These are phyloP conservation scores for Ameiurus melas DNA, from an alignment of 2,113 vertebrate genomes.

Conservation along the genomic window DNA sequence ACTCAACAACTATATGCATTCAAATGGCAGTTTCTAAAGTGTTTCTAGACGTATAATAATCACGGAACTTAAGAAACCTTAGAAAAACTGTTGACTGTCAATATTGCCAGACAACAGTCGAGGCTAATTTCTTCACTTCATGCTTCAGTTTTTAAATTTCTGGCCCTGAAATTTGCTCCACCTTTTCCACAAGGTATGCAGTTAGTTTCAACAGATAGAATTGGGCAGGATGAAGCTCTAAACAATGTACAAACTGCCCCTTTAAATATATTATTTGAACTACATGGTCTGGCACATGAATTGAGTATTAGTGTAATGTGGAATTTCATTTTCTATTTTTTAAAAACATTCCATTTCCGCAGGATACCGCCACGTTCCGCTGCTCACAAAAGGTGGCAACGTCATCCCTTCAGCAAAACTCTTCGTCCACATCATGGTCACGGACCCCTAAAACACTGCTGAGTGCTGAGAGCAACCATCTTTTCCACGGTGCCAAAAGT, in stretches of 20 bases:
- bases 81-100: neutral
- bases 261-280: neutral
- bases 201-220: neutral
- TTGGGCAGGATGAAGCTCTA: neutral
- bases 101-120: neutral
- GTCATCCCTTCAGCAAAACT: constrained; percentile 82
- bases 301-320: neutral
- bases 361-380: constrained; percentile 94
- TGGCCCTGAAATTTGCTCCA: neutral
- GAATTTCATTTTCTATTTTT: neutral
- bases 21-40: neutral
- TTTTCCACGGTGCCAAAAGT: neutral
- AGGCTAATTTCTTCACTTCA: neutral
- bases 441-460: constrained; percentile 58
- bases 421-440: constrained; percentile 81
- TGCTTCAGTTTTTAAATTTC: neutral
- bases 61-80: neutral
- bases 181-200: neutral
- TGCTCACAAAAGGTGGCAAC: constrained; percentile 84
- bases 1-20: neutral
- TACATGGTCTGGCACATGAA: neutral
- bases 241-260: neutral
- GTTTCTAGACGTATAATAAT: neutral
- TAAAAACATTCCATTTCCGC: constrained; percentile 20
- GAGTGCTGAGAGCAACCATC: neutral